Conservation (phyloP, 2,888 invertebrate genomes). For the Cabera pusaria region DNA sequence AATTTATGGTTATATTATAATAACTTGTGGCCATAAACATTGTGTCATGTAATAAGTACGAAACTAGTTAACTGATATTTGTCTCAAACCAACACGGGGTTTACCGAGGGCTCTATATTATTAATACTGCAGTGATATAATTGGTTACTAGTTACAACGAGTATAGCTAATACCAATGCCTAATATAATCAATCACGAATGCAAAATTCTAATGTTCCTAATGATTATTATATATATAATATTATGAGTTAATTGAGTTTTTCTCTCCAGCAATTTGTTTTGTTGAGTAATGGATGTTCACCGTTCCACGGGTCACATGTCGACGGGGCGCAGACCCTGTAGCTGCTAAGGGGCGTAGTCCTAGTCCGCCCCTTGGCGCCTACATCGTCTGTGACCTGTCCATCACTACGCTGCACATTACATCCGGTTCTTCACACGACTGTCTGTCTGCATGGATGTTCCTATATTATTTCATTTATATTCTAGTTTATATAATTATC, state of each 20-base stretch:
- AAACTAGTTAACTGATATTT: too few relatives aligned
- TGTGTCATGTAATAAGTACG: too few relatives aligned
- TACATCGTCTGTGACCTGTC: constrained; percentile 66
- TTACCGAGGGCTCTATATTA: too few relatives aligned
- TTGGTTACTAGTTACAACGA: too few relatives aligned
- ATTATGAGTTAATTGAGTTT: constrained; percentile 1
- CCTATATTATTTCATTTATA: constrained; percentile 16
- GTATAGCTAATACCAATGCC: too few relatives aligned
- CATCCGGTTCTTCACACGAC: constrained; percentile 33
- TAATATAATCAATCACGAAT: too few relatives aligned
- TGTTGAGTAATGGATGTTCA: constrained; percentile 8
- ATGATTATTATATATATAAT: too few relatives aligned
- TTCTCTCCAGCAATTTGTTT: constrained; percentile 2
- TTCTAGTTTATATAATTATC: background rate
- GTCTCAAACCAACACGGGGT: too few relatives aligned
- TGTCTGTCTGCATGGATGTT: constrained; percentile 34
- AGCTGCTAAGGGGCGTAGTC: constrained; percentile 80
- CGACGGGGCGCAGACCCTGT: constrained; percentile 69
- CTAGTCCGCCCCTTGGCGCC: constrained; percentile 60
- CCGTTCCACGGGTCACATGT: constrained; percentile 9
- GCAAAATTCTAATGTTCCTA: too few relatives aligned
- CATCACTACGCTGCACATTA: constrained; percentile 30
- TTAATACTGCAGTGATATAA: too few relatives aligned
- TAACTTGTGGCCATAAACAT: too few relatives aligned
- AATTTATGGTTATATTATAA: too few relatives aligned